A percentile compares a stretch with the other conserved stretches of the same genome.
phyloP scores from a whole-genome alignment of 2,113 vertebrate genomes.

The Vanacampus margaritifer region DNA sequence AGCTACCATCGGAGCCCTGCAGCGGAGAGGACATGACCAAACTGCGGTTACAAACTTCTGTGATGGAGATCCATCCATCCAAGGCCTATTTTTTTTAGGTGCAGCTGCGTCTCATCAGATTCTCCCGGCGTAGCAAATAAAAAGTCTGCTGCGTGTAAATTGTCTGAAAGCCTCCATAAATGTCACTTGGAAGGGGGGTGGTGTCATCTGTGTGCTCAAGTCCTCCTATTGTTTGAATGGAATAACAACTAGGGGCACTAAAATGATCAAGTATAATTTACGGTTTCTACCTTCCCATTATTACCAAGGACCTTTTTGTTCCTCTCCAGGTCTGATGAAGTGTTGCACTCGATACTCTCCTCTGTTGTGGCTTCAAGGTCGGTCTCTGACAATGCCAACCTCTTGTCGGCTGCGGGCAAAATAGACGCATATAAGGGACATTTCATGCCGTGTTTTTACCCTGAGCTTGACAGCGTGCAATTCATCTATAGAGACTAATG shows the following conservation, averaged over 20 bases:
- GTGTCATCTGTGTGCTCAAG: not conserved
- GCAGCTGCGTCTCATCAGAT: not conserved
- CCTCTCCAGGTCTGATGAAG: slow-evolving; percentile 80
- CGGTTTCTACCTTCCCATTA: slow-evolving; percentile 61
- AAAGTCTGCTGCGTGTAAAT: not conserved
- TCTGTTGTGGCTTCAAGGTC: slow-evolving; percentile 82
- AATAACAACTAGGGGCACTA: not conserved
- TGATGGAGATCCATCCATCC: not conserved
- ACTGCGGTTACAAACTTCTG: not conserved
- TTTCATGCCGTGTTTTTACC: not conserved
- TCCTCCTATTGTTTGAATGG: not conserved
- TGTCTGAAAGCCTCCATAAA: slow-evolving; percentile 8
- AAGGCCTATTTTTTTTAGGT: not conserved
- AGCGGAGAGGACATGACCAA: slow-evolving; percentile 1
- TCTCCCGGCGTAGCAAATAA: not conserved
- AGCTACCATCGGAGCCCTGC: slow-evolving; percentile 68
- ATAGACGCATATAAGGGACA: not conserved
- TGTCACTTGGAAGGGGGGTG: not conserved
- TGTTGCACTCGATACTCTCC: slow-evolving; percentile 76
- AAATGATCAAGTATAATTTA: slow-evolving; percentile 1
- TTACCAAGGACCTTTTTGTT: slow-evolving; percentile 59
- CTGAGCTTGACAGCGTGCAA: slow-evolving; percentile 1
- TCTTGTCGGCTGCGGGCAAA: slow-evolving; percentile 57
- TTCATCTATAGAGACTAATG: slow-evolving; percentile 7
- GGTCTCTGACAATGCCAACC: slow-evolving; percentile 68